Conservation (phyloP, 2,113 vertebrate species). For the Hymenochirus boettgeri region DNA sequence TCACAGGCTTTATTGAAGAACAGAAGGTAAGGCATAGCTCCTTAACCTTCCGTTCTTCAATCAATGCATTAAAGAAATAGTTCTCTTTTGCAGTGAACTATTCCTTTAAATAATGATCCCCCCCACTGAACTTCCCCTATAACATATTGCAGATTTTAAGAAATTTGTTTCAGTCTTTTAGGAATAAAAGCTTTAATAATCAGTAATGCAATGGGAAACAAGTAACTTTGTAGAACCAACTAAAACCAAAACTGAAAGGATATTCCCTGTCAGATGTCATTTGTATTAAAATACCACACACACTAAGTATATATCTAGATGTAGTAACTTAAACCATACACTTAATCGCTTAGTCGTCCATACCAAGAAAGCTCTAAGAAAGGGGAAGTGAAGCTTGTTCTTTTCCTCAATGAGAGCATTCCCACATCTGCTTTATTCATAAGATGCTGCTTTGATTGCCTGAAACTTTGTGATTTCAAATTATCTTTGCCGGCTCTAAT, state of each 20-base stretch:
- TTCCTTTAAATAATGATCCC: too few species aligned
- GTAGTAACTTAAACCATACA: too few species aligned
- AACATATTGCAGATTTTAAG: too few species aligned
- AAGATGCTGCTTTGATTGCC: slow-evolving; percentile 32
- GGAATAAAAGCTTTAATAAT: not conserved
- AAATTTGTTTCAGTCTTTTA: too few species aligned
- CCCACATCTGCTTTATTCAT: slow-evolving; percentile 31
- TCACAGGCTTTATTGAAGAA: too few species aligned
- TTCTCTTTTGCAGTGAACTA: too few species aligned
- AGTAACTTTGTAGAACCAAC: not conserved
- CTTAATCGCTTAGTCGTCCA: too few species aligned
- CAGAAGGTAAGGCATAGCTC: too few species aligned
- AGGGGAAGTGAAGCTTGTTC: not conserved
- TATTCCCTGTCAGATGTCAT: slow-evolving; percentile 27
- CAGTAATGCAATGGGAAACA: not conserved
- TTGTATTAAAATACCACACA: slow-evolving; percentile 22
- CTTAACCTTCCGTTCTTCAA: too few species aligned
- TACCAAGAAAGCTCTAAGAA: too few species aligned
- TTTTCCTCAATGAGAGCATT: slow-evolving; percentile 9
- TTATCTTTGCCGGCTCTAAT: slow-evolving; percentile 13
- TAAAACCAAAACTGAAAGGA: slow-evolving; percentile 14
- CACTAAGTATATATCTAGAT: slow-evolving; percentile 25
- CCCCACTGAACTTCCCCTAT: too few species aligned
- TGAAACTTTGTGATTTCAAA: slow-evolving; percentile 28
- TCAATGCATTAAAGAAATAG: too few species aligned